Base-by-base conservation (phyloP, 2,797 vertebrate genomes). In the Chaunax sp. region DNA sequence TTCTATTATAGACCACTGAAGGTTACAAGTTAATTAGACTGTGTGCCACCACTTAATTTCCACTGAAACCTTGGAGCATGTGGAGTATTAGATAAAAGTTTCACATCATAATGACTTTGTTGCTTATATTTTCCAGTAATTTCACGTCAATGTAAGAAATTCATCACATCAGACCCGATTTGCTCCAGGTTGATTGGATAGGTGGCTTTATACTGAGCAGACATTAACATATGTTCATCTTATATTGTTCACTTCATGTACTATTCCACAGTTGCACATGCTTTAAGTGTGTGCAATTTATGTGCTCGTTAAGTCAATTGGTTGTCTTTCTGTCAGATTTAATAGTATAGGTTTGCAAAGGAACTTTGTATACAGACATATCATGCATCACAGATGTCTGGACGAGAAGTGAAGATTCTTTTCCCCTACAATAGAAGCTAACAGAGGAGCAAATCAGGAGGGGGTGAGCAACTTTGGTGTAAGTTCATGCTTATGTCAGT, bases 1-100 rank as follows among this genome's bases (percentile, higher is more conserved):
- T 70, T 58, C 64, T 56, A 82, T 82, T 45, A 68, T 20, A 40
- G 41, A 78, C 77, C 57, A 25, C 51, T 47, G 50, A 69, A 85
- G 84, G 85, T 87, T 74, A 75, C 41, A 84, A 75, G 78, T 87
- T 90, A 92, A 92, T 92, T 89, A 87, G 44, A 64, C 12, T 23
- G 13, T 28, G 57, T 57, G 28, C 62, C 65, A 37, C 58, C 26
- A 30, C 65, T 80, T 37, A 14, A 52, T 75, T 53, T 56, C 45
- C 23, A 26, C 30, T 26, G 25, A 69, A 77, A 63, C 40, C 37
- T 23, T 35, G 28, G 23, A 7, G 19, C 63, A 51, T 11, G 11
- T 35, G 40, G 52, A 63, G 66, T 35, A 46, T 26, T 9, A 70
- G 74, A 83, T 85, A 57, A 84, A 71, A 77, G 22, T 66, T 86